Base-by-base conservation (phyloP, 2,888 invertebrate genomes). In the Holacanthella duospinosa region DNA sequence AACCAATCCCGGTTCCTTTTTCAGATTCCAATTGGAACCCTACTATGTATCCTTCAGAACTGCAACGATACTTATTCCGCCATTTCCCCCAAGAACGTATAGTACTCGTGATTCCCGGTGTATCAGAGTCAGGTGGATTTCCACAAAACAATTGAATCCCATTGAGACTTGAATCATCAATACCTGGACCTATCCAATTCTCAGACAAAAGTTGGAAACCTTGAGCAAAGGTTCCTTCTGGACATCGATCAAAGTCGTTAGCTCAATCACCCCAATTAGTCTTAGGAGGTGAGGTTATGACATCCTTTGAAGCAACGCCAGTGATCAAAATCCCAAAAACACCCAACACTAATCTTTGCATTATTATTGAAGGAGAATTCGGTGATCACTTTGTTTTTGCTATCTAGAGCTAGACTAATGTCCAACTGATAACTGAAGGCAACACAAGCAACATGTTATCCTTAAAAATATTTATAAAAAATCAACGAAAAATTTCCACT, bases 61-160 rank as follows among this genome's bases (percentile, higher is more conserved):
- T 21, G 29, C 55, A 61, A 25, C 16, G 21, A 25, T 25, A 61
- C 3, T 21, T 25, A 16, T 25, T 25, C 6, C 56, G n/a, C 43
- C 43, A 43, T 12, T 43, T 55, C 43, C 61, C 61, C 61, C 55
- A 55, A 26, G 29, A 19, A 3, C 61, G 55, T 16, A 29, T 9
- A 2, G 16, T n/a, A 27, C 61, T 61, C 19, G 61, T 55, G 9
- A 61, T 25, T 6, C 2, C 3, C 21, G 12, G 43, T 24, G 55
- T 55, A 4, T 27, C 21, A 12, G 9, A 9, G 24, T 59, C 59
- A 59, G 21, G 6, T 16, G 62, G 53, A 16, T 48, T 26, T 19
- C 66, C 66, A 28, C 66, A 66, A 43, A 62, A 66, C 25, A 66
- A 62, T 24, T 64, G 61, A 27, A 66, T 57, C 21, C 60, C 66